These are phyloP conservation scores for Oopsacas minuta DNA, from an alignment of 37 sponge, comb jelly and placozoan genomes.

Conservation along the genomic window DNA sequence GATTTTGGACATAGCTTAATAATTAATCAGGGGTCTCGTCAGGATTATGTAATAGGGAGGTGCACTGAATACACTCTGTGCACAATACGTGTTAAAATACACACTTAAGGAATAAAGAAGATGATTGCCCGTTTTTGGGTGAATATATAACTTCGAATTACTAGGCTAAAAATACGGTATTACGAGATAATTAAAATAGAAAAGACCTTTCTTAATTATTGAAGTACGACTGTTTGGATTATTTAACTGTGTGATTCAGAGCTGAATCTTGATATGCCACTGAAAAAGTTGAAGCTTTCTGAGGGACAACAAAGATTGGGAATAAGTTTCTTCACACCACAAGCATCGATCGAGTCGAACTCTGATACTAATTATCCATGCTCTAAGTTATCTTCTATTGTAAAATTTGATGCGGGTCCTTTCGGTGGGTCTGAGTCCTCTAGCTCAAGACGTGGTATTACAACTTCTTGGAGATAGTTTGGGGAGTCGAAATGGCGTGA, in stretches of 20 bases:
- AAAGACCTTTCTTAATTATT: neutral
- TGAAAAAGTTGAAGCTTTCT: neutral
- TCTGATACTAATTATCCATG: neutral
- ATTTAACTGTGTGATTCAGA: neutral
- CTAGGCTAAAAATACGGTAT: neutral
- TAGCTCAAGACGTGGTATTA: neutral
- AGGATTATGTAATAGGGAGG: neutral
- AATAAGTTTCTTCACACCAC: neutral
- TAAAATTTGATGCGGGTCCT: neutral
- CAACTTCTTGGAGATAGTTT: conserved; percentile 22
- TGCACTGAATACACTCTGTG: neutral
- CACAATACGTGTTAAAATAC: neutral
- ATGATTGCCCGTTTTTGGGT: neutral
- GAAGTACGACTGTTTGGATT: neutral
- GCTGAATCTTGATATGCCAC: neutral
- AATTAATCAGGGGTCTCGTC: neutral
- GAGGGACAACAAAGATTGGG: neutral
- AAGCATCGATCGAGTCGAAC: neutral
- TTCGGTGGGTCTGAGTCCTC: neutral
- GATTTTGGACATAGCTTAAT: too few relatives aligned
- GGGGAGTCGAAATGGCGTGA: conserved; percentile 19
- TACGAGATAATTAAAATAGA: neutral
- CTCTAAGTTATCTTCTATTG: neutral
- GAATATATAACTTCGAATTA: neutral
- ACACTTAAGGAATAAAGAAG: neutral